Conservation (phyloP, 2,888 invertebrate genomes). For the Peribatodes rhomboidaria region DNA sequence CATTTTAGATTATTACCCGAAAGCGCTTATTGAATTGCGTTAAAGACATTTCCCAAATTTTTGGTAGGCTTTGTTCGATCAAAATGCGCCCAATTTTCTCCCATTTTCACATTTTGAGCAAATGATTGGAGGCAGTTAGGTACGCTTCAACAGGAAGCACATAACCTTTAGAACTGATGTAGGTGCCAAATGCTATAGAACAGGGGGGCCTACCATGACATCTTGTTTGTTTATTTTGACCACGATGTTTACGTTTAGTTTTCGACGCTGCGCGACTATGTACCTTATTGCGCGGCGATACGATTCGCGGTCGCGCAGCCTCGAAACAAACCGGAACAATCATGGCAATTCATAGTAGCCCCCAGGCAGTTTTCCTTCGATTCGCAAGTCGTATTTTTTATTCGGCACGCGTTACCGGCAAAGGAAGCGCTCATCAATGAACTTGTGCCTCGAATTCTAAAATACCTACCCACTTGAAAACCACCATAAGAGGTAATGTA, state of each 20-base stretch:
- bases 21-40: not conserved
- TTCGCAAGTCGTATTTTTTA: slow-evolving; percentile 34
- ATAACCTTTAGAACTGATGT: slow-evolving; percentile 21
- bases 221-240: no score
- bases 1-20: not conserved
- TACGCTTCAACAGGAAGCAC: slow-evolving; percentile 3
- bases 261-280: no score
- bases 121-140: slow-evolving; percentile 13
- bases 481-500: slow-evolving; percentile 1
- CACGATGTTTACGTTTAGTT: no score
- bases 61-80: not conserved
- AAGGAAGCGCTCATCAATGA: slow-evolving; percentile 35
- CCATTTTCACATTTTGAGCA: not conserved
- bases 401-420: slow-evolving; percentile 37
- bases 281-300: no score
- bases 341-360: no score
- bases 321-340: no score
- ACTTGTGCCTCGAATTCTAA: slow-evolving; percentile 38
- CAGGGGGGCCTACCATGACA: no score
- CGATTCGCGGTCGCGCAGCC: no score
- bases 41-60: not conserved
- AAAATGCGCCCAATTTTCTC: not conserved
- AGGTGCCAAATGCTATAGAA: slow-evolving; percentile 11
- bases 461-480: slow-evolving; percentile 18
- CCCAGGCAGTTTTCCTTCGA: slow-evolving; percentile 34